phyloP scores from a whole-genome alignment of 2,113 vertebrate genomes.

The Sorex fumeus region DNA sequence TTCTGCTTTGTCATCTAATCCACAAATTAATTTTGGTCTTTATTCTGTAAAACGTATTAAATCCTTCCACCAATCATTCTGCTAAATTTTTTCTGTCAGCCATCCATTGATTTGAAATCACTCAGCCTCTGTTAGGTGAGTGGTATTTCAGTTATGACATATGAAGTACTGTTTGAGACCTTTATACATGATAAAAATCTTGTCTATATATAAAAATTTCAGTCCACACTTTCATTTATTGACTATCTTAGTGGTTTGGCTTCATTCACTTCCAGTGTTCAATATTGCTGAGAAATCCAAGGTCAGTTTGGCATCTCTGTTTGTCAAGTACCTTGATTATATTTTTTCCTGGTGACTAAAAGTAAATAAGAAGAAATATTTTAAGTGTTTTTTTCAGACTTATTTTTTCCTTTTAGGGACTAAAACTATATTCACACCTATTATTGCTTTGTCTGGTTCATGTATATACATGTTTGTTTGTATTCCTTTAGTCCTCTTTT shows the following conservation, averaged over 20 bases:
- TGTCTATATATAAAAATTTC: neutral
- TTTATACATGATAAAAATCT: slow-evolving; percentile 24
- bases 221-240: slow-evolving; percentile 40
- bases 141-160: neutral
- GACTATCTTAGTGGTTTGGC: neutral
- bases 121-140: neutral
- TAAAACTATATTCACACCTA: neutral
- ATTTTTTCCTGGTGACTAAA: slow-evolving; percentile 5
- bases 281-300: slow-evolving; percentile 4
- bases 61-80: neutral
- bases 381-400: neutral
- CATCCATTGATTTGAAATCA: neutral
- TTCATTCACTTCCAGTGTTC: neutral
- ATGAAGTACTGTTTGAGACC: neutral
- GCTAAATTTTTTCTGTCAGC: neutral
- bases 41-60: slow-evolving; percentile 1
- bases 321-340: neutral
- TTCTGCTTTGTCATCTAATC: neutral
- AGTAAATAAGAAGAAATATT: neutral
- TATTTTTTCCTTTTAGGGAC: neutral
- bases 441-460: neutral
- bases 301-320: neutral
- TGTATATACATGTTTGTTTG: neutral
- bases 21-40: slow-evolving; percentile 1
- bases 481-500: neutral